A percentile compares a stretch with the other conserved stretches of the same genome.
Conservation (phyloP, 2,113 vertebrate genomes). For the Brevimyrus niger region DNA sequence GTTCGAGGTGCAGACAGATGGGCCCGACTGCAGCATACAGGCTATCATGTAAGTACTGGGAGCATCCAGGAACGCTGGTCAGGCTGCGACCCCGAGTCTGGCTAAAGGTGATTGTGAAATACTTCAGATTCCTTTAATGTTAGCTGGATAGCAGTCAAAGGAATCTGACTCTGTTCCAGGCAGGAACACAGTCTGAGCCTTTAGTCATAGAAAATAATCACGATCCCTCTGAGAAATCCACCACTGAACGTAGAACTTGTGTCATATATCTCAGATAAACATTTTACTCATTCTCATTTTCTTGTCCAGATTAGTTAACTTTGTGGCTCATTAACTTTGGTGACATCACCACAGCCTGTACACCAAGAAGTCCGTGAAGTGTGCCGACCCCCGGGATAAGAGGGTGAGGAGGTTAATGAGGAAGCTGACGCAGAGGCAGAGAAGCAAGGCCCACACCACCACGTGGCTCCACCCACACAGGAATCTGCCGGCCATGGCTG, state of each 20-base stretch:
- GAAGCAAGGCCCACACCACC: slow-evolving; percentile 49
- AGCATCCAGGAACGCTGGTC: slow-evolving; percentile 40
- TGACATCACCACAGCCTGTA: slow-evolving; percentile 55
- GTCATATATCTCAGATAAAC: not conserved
- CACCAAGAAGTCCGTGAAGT: slow-evolving; percentile 68
- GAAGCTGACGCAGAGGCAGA: slow-evolving; percentile 56
- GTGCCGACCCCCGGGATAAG: slow-evolving; percentile 64
- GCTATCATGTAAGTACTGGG: slow-evolving; percentile 73
- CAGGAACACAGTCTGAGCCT: not conserved
- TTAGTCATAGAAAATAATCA: not conserved
- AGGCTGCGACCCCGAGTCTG: slow-evolving; percentile 39
- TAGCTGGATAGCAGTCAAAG: not conserved
- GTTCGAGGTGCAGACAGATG: slow-evolving; percentile 69
- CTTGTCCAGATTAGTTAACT: not conserved
- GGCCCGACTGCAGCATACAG: slow-evolving; percentile 71
- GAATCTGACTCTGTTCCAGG: not conserved
- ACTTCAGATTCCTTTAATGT: slow-evolving; percentile 15
- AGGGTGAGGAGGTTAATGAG: slow-evolving; percentile 65
- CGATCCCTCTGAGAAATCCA: not conserved
- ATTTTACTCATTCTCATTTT: not conserved
- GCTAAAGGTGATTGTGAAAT: slow-evolving; percentile 19
- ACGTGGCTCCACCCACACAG: slow-evolving; percentile 57
- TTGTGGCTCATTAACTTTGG: slow-evolving; percentile 18
- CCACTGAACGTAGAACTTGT: not conserved
- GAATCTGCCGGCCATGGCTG: slow-evolving; percentile 65